Base-by-base conservation (phyloP, 2,888 invertebrate genomes). In the Cheilosia grossa region DNA sequence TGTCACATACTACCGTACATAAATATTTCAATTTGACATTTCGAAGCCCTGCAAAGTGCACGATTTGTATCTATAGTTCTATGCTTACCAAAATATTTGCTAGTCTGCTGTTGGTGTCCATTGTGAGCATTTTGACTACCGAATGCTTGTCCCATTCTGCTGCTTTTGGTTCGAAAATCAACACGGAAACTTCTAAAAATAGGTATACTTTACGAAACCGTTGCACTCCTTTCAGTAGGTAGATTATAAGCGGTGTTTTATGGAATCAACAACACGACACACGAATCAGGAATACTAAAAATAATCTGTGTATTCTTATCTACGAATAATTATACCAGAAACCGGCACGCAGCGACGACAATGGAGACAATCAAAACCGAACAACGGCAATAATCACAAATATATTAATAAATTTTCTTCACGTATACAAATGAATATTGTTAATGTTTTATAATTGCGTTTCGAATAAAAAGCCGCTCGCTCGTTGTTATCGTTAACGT, bases 51-150 rank as follows among this genome's bases (percentile, higher is more conserved):
- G 5, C 24, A 24, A 24, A 24, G 5, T 24, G 24, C 5, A 27
- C 27, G n/a, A n/a, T 9, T 30, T 30, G 30, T 9, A 3, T 30
- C 30, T 27, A 27, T 6, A 27, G 27, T 27, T 6, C 27, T 30
- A 9, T 30, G 56, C 88, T 88, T 88, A 88, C 88, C 88, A 73
- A 87, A 79, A 82, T 88, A 88, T 82, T 88, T 88, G 87, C 88
- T 88, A 49, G 87, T 87, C n/a, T 72, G 73, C 61, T 85, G 87
- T 47, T 87, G 86, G 40, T 87, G 81, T 63, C 86, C 86, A 74
- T 88, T 87, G 19, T 87, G 77, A 56, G 87, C 82, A 67, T 88
- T 87, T 67, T 83, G 86, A 70, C 87, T 88, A 40, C 88, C 86
- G 79, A 88, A 88, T 80, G 87, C 87, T 63, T 88, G 88, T 17